phyloP scores from a whole-genome alignment of 2,888 invertebrate genomes.

The Coelopa pilipes region DNA sequence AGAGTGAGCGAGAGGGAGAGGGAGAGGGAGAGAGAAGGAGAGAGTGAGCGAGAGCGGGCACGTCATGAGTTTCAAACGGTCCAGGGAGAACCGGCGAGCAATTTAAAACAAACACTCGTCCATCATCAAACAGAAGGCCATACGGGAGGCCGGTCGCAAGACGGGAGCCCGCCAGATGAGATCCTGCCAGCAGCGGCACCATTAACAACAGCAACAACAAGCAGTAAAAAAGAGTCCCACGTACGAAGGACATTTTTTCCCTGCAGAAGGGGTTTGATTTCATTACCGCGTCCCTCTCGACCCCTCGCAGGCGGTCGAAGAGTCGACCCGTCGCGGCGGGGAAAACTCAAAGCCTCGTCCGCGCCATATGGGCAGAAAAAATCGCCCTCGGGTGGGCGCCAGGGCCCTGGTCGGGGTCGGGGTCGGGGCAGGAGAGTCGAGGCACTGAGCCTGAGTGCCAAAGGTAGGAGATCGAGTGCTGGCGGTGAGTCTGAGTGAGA shows the following conservation, averaged over 20 bases:
- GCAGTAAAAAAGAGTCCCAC: neutral
- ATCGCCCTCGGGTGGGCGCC: neutral
- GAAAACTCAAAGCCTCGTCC: conserved; percentile 19
- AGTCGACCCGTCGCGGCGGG: no score
- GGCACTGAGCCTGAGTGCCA: neutral
- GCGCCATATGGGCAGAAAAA: conserved; percentile 26
- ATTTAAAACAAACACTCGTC: conserved; percentile 30
- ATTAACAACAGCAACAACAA: neutral
- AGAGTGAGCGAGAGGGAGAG: no score
- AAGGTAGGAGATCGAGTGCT: neutral
- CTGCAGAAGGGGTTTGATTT: conserved; percentile 31
- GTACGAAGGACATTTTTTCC: conserved; percentile 29
- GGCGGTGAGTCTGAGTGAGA: neutral
- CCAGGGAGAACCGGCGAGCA: neutral
- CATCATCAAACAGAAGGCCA: conserved; percentile 30
- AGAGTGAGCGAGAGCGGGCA: no score
- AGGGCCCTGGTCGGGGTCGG: neutral
- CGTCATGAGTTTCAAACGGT: neutral
- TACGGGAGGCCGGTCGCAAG: neutral
- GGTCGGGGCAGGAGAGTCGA: neutral
- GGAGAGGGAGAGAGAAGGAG: no score
- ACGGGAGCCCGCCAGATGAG: neutral
- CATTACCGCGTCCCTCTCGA: conserved; percentile 18
- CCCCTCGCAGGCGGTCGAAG: neutral
- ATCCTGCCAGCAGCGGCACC: neutral